These are phyloP conservation scores for Eulithis testata DNA, from an alignment of 2,888 invertebrate species.

Conservation along the genomic window DNA sequence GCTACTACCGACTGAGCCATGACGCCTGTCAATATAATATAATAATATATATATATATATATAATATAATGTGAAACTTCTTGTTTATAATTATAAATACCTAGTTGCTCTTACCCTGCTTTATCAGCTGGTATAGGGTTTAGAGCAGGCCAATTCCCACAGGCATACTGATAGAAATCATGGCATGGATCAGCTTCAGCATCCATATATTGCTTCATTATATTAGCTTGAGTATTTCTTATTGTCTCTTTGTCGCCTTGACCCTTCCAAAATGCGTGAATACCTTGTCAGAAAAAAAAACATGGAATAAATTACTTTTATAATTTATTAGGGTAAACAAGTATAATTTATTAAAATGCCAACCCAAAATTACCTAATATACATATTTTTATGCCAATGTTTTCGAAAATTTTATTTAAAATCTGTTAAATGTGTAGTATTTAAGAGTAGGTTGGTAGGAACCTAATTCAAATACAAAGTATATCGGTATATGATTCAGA, in stretches of 20 bases:
- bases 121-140: slow-evolving; percentile 96
- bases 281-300: slow-evolving; percentile 51
- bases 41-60: no score
- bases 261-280: slow-evolving; percentile 85
- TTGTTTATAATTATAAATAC: neutral
- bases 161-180: slow-evolving; percentile 94
- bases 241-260: slow-evolving; percentile 84
- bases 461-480: neutral
- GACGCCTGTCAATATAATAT: no score
- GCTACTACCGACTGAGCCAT: no score
- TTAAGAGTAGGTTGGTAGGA: no score
- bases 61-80: neutral
- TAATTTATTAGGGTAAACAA: no score
- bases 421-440: no score
- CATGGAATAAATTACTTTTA: neutral
- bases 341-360: no score
- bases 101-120: slow-evolving; percentile 80
- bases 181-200: slow-evolving; percentile 88
- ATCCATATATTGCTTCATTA: slow-evolving; percentile 92
- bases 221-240: slow-evolving; percentile 86
- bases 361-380: no score
- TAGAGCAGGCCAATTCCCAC: slow-evolving; percentile 93
- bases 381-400: no score
- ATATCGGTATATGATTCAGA: no score
- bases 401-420: no score